A percentile compares a stretch with the other conserved stretches of the same genome.
Evolutionary conservation across 2,113 vertebrate genomes (phyloP).

Genomic region (Cynocephalus volans): DNA sequence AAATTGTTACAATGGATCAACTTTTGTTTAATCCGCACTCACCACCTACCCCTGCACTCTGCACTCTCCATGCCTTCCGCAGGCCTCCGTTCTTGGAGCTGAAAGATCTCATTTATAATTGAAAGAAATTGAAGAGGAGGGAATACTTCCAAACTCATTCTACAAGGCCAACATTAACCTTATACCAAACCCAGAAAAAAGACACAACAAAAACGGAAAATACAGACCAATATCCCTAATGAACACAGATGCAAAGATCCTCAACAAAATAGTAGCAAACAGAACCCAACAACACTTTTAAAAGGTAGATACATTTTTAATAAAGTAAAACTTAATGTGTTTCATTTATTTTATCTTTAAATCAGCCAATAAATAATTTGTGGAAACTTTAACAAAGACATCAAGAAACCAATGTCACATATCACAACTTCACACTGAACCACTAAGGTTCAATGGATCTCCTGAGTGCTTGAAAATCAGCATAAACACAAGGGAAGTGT

Average conservation of each 20-base stretch:
- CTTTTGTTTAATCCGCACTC: constrained; percentile 59
- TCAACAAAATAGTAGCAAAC: no score
- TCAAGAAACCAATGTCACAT: constrained; percentile 61
- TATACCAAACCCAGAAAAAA: no score
- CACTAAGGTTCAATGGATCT: background rate
- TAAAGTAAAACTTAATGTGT: constrained; percentile 45
- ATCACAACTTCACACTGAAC: background rate
- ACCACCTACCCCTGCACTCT: background rate
- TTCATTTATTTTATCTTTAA: constrained; percentile 59
- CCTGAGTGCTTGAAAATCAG: background rate
- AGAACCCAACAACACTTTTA: no score
- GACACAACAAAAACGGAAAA: no score
- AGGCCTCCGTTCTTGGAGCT: background rate
- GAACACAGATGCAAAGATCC: no score
- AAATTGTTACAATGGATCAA: constrained; percentile 71
- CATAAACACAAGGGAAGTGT: background rate
- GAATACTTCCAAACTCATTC: no score
- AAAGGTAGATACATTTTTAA: background rate
- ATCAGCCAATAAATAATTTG: constrained; percentile 61
- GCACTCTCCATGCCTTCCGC: background rate
- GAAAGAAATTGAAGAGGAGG: background rate
- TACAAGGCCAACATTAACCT: no score
- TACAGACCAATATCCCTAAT: no score
- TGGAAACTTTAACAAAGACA: constrained; percentile 61
- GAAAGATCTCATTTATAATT: constrained; percentile 50